phyloP scores from a whole-genome alignment of 2,888 invertebrate genomes.

The Drosophila anomalata region DNA sequence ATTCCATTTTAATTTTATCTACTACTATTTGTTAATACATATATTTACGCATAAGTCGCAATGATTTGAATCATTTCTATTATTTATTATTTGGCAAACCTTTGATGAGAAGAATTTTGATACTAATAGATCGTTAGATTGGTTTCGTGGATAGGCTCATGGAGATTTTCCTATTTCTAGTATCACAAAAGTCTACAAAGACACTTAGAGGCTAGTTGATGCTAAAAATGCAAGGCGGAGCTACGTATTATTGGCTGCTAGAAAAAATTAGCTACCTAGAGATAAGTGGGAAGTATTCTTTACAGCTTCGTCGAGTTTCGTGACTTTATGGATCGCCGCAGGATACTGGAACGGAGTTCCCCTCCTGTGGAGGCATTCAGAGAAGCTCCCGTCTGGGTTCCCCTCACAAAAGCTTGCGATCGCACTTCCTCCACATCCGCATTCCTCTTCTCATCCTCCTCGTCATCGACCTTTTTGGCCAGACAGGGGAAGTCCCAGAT shows the following conservation, averaged over 20 bases:
- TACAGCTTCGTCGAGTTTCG: conserved; percentile 83
- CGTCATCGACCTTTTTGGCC: conserved; percentile 86
- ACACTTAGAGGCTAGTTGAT: conserved; percentile 36
- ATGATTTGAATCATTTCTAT: not conserved
- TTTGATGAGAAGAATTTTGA: not conserved
- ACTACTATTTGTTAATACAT: not conserved
- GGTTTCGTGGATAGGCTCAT: conserved; percentile 13
- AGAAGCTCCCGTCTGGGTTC: conserved; percentile 84
- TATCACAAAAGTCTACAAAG: conserved; percentile 44
- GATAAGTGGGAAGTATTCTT: conserved; percentile 1
- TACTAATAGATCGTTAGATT: conserved; percentile 10
- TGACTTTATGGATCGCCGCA: conserved; percentile 85
- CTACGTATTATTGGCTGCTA: conserved; percentile 27
- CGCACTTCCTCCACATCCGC: conserved; percentile 73
- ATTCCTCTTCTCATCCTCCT: conserved; percentile 57
- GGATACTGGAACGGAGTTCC: conserved; percentile 87
- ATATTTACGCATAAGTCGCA: not conserved
- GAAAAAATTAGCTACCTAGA: conserved; percentile 34
- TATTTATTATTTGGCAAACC: not conserved
- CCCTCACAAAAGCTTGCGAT: conserved; percentile 80
- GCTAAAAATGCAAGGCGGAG: conserved; percentile 44
- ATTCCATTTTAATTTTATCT: not conserved
- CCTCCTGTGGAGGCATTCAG: conserved; percentile 86
- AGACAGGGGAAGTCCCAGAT: conserved; percentile 93
- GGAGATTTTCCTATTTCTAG: conserved; percentile 37